These are phyloP conservation scores for Cyrtorhinus lividipennis DNA, from an alignment of 1,140 invertebrate genomes.

Conservation along the genomic window DNA sequence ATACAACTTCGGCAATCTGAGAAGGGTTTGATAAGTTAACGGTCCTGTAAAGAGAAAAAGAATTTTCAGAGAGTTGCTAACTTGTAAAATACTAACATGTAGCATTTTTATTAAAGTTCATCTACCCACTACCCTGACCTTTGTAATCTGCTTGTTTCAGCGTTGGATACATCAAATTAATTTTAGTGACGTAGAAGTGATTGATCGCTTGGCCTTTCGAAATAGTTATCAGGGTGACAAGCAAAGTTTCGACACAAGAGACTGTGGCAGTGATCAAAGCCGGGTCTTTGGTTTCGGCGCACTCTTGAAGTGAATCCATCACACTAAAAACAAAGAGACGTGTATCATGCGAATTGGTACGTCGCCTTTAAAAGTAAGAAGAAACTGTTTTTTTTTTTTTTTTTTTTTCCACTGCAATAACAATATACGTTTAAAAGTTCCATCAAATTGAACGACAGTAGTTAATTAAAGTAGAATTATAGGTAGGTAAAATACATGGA, in stretches of 20 bases:
- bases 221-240: slow-evolving; percentile 66
- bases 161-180: slow-evolving; percentile 54
- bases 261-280: slow-evolving; percentile 61
- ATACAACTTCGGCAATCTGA: slow-evolving; percentile 61
- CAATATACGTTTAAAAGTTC: no score
- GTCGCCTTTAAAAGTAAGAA: no score
- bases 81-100: no score
- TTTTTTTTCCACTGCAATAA: no score
- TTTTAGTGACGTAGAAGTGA: slow-evolving; percentile 39
- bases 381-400: slow-evolving; percentile 19
- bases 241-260: slow-evolving; percentile 65
- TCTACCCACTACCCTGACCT: no score
- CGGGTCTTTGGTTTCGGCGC: slow-evolving; percentile 49
- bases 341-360: no score
- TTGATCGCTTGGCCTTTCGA: slow-evolving; percentile 50
- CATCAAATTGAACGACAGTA: no score
- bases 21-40: slow-evolving; percentile 68
- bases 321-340: no score
- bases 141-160: slow-evolving; percentile 68
- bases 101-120: no score
- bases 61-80: no score
- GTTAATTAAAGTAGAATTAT: no score
- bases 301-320: slow-evolving; percentile 83
- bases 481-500: no score
- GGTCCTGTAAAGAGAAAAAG: slow-evolving; percentile 46